Base-by-base conservation (phyloP, 37 sponge, comb jelly and placozoan genomes). In the Aphrocallistes beatrix region DNA sequence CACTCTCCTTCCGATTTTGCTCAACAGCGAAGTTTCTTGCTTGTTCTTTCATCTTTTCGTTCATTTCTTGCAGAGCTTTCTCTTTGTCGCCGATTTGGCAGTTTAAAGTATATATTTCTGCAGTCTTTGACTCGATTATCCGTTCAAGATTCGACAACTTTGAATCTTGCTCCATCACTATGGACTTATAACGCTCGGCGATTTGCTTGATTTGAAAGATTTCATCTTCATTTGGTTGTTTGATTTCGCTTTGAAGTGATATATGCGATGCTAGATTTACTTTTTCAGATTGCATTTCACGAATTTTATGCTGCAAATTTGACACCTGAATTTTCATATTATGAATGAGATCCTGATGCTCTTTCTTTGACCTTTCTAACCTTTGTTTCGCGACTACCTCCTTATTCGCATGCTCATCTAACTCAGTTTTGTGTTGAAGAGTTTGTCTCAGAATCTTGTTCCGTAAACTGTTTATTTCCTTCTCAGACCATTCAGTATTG, bases 241-340 rank as follows among this genome's bases (percentile, higher is more conserved):
- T 42, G 45, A 42, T 42, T 13, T 42, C 45, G 13, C 6, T 13
- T 60, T 60, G 75, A 3, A 25, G 17, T 13, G 10, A 6, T 19
- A 3, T 25, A 6, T 60, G 28, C 25, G 8, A 13, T 25, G 75
- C 75, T 60, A 60, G n/a, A 6, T 13, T 19, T 25, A 60, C 75
- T 28, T 60, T 60, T 60, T 60, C 75, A 25, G 75, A 60, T 60
- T 60, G 75, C 75, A 60, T 60, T 60, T 60, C 75, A 3, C 75
- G 75, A 6, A 60, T 60, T 60, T 60, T 60, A 19, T 60, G 75
- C 75, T 60, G 75, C 75, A 60, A 28, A 28, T 6, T 60, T 25
- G 21, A 3, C 10, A 60, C 28, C n/a, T 60, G 75, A 19, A 30
- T 60, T 60, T 60, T 60, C 75, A 60, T 60, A 28, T 1, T 13